Conservation (phyloP, 2,888 invertebrate genomes). For the Syritta pipiens region DNA sequence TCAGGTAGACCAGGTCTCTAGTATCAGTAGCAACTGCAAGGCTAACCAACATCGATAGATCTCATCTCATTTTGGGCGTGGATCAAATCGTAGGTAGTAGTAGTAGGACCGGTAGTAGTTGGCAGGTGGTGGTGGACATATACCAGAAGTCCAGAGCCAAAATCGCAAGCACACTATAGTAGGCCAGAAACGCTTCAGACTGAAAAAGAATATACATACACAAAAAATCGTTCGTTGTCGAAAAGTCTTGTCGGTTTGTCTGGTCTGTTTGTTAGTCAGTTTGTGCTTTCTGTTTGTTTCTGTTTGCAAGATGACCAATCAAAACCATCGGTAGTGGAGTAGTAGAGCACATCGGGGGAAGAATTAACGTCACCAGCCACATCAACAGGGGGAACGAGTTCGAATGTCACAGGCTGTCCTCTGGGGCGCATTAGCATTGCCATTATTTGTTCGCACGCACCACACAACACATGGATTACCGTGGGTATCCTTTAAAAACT, state of each 20-base stretch:
- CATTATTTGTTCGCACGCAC: constrained; percentile 62
- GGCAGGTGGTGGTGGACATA: constrained; percentile 23
- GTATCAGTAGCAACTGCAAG: constrained; percentile 14
- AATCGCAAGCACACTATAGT: constrained; percentile 40
- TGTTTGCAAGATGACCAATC: constrained; percentile 32
- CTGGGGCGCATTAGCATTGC: constrained; percentile 67
- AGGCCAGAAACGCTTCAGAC: constrained; percentile 44
- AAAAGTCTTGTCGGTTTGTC: constrained; percentile 15
- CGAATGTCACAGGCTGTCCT: constrained; percentile 51
- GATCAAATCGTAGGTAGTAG: constrained; percentile 34
- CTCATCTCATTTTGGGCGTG: constrained; percentile 39
- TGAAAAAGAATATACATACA: constrained; percentile 69
- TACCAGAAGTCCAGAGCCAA: constrained; percentile 64
- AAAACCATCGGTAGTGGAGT: constrained; percentile 49
- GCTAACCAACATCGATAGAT: constrained; percentile 42
- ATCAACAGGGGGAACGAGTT: constrained; percentile 34
- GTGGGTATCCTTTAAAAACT: constrained; percentile 59
- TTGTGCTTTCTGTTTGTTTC: neutral
- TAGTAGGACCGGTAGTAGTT: neutral
- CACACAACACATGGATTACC: constrained; percentile 60
- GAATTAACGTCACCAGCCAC: constrained; percentile 48
- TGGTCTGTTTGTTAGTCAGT: constrained; percentile 7
- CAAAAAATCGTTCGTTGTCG: constrained; percentile 38
- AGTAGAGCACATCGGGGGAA: constrained; percentile 33
- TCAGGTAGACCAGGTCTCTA: constrained; percentile 13